Conservation (phyloP, 2,113 vertebrate species). For the Ctenodactylus gundi region DNA sequence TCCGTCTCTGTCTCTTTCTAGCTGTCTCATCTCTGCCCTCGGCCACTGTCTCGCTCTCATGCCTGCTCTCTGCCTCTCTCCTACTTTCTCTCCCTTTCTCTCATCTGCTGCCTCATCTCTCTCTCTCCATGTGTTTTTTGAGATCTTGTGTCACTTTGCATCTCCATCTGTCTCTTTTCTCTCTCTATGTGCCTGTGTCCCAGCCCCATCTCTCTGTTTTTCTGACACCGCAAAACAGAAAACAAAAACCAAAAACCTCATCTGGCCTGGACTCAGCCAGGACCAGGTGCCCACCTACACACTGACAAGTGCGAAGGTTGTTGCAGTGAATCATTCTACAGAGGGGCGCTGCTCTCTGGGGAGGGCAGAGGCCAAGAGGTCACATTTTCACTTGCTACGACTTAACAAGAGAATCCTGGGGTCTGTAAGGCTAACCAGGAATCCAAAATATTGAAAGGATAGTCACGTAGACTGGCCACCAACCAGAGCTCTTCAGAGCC, state of each 20-base stretch:
- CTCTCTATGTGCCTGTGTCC: not conserved
- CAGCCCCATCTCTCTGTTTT: slow-evolving; percentile 20
- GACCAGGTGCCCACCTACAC: not conserved
- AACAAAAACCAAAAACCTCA: slow-evolving; percentile 70
- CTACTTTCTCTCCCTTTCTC: not conserved
- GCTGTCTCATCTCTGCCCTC: not conserved
- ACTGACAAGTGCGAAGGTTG: not conserved
- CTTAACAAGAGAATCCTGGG: not conserved
- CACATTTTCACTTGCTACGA: not conserved
- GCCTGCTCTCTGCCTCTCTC: not conserved
- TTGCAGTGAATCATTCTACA: slow-evolving; percentile 17
- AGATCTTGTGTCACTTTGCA: too few relatives aligned
- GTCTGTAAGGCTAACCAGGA: not conserved
- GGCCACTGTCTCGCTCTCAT: not conserved
- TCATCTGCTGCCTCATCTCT: not conserved
- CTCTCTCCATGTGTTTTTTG: too few relatives aligned
- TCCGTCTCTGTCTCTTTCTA: not conserved
- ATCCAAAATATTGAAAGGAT: not conserved
- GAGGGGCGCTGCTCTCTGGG: not conserved
- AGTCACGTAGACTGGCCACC: rapidly evolving
- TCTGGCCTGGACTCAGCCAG: not conserved
- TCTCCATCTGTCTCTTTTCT: not conserved
- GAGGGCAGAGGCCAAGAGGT: not conserved
- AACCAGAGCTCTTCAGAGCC: rapidly evolving
- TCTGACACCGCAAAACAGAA: slow-evolving; percentile 57